Evolutionary conservation across 2,888 invertebrate species (phyloP), one percentile per base, ranked within the genome.

Genomic region (Lepas anatifera): DNA sequence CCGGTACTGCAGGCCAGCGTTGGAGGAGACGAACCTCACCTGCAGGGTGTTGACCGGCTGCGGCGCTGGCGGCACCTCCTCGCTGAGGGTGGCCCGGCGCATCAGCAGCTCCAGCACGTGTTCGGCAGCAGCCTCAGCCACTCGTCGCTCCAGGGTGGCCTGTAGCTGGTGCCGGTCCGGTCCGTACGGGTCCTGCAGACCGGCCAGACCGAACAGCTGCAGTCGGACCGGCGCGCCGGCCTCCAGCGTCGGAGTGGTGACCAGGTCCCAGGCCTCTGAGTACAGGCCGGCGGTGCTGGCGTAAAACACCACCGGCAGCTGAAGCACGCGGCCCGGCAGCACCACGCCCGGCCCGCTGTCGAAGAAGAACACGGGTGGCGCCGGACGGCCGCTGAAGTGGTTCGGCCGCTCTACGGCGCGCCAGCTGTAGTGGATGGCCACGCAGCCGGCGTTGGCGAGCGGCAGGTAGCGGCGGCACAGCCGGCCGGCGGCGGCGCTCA

Each of bases 1-100:
- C 22, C 18, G 35, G 35, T 16, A 58, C 35, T 58, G 58, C 7
- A 58, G 58, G 18, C 58, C 58, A 4, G 16, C 22, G 58, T 58
- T 58, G 35, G 58, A 13, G 8, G 58, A 58, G 58, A 22, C 22
- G 58, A 58, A 58, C 6, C 32, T 32, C 22, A 18, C 22, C 32
- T 32, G 32, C 25, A 58, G 58, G 22, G 58, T 58, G 52, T 35
- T 37, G 52, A 58, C 39, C 69, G 39, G 58, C 58, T n/a, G 52
- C 63, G 52, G 58, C 43, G 58, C 43, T 32, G 43, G 43, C 32
- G 58, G 39, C 39, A 43, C 52, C 29, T 43, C 52, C 52, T 52
- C 69, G 41, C 52, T 58, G 41, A 41, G 52, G 37, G 69, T 58
- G 58, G 69, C 69, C 39, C 39, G 41, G n/a, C 52, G 43, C 58